Evolutionary conservation across 2,113 vertebrate genomes (phyloP), one percentile per base, ranked within the genome.

Genomic region (Struthio camelus): DNA sequence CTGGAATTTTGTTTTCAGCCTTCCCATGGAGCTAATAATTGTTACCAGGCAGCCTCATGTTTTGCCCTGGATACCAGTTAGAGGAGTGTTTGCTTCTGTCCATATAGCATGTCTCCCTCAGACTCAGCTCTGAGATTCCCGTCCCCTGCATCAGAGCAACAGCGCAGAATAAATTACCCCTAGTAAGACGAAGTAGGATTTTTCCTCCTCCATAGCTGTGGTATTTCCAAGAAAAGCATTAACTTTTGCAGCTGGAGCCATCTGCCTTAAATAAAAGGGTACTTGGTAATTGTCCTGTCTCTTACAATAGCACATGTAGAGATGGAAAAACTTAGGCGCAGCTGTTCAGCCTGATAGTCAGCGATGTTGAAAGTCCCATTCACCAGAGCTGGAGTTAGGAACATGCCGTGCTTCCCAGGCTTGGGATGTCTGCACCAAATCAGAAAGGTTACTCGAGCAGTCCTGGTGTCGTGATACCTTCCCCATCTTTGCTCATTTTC

Each of bases 151-250:
- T 13, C 27, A 24, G 51, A 69, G 73, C 51, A 51, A 86, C 40
- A 81, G 61, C 48, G 61, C 54, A 54, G 54, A 54, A 94, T 65
- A 66, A 96, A 95, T 85, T 23, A 12, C 64, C 69, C 76, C 76
- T 50, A 75, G 75, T 22, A 87, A 77, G 77, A 70, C 81, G 59
- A 79, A 89, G 79, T 28, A 1, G 50, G 54, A 56, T n/a, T 25
- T 56, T 80, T 40, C 90, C 84, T 94, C 89, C 96, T 96, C 67
- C 46, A 72, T 42, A 17, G 17, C 6, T 40, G 46, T 2, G 65
- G 16, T 14, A 40, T 87, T 96, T 95, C 97, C 95, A 96, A 92
- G 92, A 89, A 94, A 86, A 95, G 80, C 92, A 56, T 92, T 85
- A 72, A 90, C 42, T 3, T 2, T 2, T 91, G 84, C 93, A 92